Evolutionary conservation across 2,797 vertebrate species (phyloP).

Genomic region (Acridotheres tristis): DNA sequence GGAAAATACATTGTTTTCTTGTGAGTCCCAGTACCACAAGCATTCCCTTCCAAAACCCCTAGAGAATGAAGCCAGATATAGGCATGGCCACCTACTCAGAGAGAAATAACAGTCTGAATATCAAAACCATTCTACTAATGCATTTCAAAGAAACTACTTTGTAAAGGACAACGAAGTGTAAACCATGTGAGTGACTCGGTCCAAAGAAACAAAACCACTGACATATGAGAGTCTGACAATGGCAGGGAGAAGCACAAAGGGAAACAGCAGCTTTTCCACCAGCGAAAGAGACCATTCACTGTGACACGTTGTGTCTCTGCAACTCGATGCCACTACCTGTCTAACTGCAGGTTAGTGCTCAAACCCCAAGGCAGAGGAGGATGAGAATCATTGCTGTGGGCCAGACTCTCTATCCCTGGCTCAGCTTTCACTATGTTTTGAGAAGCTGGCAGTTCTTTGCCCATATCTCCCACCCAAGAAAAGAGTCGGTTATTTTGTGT

Average conservation of each 20-base stretch:
- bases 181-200: neutral
- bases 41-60: neutral
- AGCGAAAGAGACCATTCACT: neutral
- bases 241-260: neutral
- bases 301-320: neutral
- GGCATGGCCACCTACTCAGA: neutral
- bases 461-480: neutral
- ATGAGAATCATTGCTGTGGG: fast-evolving
- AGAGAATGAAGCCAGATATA: neutral
- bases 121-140: neutral
- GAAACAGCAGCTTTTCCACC: neutral
- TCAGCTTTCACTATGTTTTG: neutral
- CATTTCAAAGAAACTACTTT: neutral
- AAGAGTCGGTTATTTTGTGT: neutral
- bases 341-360: neutral
- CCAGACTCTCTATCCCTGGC: neutral
- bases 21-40: fast-evolving
- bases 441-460: neutral
- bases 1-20: neutral
- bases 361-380: fast-evolving
- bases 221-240: neutral
- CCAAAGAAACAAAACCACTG: neutral
- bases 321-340: fast-evolving
- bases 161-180: neutral
- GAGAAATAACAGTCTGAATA: neutral